phyloP scores from a whole-genome alignment of 2,113 vertebrate species.

The Agapornis roseicollis region DNA sequence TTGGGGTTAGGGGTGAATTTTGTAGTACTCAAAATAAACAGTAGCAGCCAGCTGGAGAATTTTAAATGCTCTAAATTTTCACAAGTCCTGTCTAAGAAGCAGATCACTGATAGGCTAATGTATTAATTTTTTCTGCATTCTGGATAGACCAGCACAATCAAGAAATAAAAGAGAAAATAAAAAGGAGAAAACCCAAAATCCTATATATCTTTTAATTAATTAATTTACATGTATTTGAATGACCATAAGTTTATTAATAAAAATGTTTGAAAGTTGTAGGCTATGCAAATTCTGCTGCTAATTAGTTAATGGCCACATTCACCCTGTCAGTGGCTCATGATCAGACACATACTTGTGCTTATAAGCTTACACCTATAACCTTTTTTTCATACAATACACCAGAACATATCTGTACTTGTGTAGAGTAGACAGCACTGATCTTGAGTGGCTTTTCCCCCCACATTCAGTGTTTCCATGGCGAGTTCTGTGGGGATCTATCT shows the following conservation, averaged over 20 bases:
- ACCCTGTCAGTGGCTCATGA: not conserved
- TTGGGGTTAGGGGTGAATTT: slow-evolving; percentile 35
- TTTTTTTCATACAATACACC: not conserved
- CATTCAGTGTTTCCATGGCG: slow-evolving; percentile 41
- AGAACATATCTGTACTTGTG: not conserved
- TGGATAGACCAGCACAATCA: not conserved
- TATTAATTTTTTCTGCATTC: not conserved
- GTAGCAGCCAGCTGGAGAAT: slow-evolving; percentile 51
- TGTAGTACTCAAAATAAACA: slow-evolving; percentile 51
- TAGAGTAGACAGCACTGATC: slow-evolving; percentile 36
- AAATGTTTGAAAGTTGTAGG: slow-evolving; percentile 12
- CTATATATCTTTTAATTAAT: slow-evolving; percentile 5
- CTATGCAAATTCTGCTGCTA: slow-evolving; percentile 25
- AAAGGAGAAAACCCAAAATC: slow-evolving; percentile 9
- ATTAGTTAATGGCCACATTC: slow-evolving; percentile 42
- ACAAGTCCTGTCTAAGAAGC: slow-evolving; percentile 31
- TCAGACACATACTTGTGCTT: not conserved
- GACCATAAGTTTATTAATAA: slow-evolving; percentile 26
- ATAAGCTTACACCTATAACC: not conserved
- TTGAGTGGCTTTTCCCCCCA: slow-evolving; percentile 16
- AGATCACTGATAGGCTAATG: slow-evolving; percentile 31
- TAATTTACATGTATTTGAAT: slow-evolving; percentile 25
- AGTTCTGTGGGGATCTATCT: slow-evolving; percentile 23
- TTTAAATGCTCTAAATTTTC: slow-evolving; percentile 57
- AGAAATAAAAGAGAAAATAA: not conserved